Base-by-base conservation (phyloP, 2,888 invertebrate species). In the Dioctria linearis region DNA sequence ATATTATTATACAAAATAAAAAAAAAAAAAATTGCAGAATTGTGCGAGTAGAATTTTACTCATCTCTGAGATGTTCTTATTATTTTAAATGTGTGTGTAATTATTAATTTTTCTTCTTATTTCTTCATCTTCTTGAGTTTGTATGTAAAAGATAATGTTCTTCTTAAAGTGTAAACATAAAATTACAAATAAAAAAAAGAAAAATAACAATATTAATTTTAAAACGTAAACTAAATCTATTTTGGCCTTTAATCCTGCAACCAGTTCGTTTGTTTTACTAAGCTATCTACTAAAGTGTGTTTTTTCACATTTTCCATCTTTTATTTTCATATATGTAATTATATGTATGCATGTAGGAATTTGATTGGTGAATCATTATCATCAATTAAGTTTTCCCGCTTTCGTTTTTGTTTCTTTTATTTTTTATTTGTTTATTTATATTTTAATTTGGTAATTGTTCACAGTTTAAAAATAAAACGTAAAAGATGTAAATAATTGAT, bases 171-270 rank as follows among this genome's bases (percentile, higher is more conserved):
- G 49, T 46, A 46, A 43, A 42, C 67, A 67, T 43, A 13, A 67
- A 13, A 49, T 51, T 51, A 51, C 25, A 25, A 25, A 67, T n/a
- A 13, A 42, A 40, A 3, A 66, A 46, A 49, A 46, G 13, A 69
- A 39, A 25, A 25, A 25, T 25, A 25, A 63, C 63, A 63, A 39
- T 39, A 25, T 25, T 25, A 25, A 25, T 25, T 25, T 25, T 25
- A 63, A 25, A 39, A 63, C 25, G 11, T 71, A 8, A 71, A 71
- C 71, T 71, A 71, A 71, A 54, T 11, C 71, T 71, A 71, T 13
- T 71, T 71, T 71, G 71, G 71, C 71, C 71, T 71, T 71, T 71
- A 71, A 71, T 71, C 71, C 71, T 71, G 71, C 51, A 71, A 71
- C 71, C 71, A 54, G 71, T 71, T 71, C 71, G 11, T 13, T 66